Percentiles rank a stretch among this genome's conserved stretches.
These are phyloP conservation scores for Neotoma lepida DNA, from an alignment of 2,113 vertebrate genomes.

Conservation along the genomic window DNA sequence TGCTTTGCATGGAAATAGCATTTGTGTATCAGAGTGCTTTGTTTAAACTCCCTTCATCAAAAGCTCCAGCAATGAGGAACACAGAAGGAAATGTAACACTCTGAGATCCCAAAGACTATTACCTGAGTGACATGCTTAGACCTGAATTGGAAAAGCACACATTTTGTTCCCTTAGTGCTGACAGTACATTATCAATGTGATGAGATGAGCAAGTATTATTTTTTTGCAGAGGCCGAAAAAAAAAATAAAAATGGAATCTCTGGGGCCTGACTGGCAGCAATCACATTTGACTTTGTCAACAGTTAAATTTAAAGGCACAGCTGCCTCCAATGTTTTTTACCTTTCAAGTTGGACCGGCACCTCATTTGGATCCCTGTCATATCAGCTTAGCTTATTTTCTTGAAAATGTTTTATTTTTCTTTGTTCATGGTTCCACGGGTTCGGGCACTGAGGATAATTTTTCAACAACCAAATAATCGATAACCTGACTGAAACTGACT, in stretches of 20 bases:
- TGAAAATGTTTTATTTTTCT: slow-evolving; percentile 55
- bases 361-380: slow-evolving; percentile 42
- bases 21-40: slow-evolving; percentile 34
- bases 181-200: slow-evolving; percentile 56
- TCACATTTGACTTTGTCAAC: slow-evolving; percentile 22
- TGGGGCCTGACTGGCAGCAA: neutral
- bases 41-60: neutral
- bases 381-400: slow-evolving; percentile 58
- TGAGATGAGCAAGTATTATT: slow-evolving; percentile 62
- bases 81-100: neutral
- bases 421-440: slow-evolving; percentile 49
- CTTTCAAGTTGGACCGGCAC: slow-evolving; percentile 5
- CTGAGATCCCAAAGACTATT: slow-evolving; percentile 2
- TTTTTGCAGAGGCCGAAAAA: slow-evolving; percentile 66
- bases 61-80: neutral
- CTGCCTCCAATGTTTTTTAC: slow-evolving; percentile 34
- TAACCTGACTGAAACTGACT: slow-evolving; percentile 51
- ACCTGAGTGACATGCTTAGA: slow-evolving; percentile 33
- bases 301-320: slow-evolving; percentile 62
- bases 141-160: slow-evolving; percentile 47
- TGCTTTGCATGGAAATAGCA: slow-evolving; percentile 24
- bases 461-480: slow-evolving; percentile 68
- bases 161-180: slow-evolving; percentile 61
- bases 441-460: slow-evolving; percentile 59
- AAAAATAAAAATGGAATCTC: slow-evolving; percentile 57